Conservation (phyloP, 2,797 vertebrate species). For the Rhincodon typus region DNA sequence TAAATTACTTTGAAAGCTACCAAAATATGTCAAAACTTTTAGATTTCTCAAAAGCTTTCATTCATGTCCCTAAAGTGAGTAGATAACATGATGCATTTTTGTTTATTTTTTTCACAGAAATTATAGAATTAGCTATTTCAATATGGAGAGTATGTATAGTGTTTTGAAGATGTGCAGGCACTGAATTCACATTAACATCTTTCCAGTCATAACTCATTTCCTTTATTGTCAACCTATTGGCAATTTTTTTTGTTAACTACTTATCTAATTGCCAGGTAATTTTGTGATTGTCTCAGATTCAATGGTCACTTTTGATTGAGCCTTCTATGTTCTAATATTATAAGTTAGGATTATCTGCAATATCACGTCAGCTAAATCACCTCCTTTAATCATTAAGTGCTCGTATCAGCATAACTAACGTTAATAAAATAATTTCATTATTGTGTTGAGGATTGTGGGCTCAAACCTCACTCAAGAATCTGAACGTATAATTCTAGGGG, state of each 20-base stretch:
- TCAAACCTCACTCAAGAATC: background rate
- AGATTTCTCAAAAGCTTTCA: background rate
- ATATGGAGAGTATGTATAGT: background rate
- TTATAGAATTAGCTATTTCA: background rate
- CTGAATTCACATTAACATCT: background rate
- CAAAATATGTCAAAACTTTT: background rate
- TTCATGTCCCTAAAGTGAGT: background rate
- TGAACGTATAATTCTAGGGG: background rate
- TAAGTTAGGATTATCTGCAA: background rate
- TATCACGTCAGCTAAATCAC: background rate
- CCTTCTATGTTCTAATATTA: background rate
- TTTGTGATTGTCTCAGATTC: background rate
- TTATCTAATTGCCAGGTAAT: background rate
- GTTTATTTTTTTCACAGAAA: background rate
- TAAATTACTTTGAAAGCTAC: background rate
- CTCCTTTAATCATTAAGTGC: background rate
- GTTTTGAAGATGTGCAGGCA: background rate
- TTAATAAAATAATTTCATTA: background rate
- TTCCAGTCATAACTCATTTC: background rate
- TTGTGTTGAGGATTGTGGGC: background rate
- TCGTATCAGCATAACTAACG: background rate
- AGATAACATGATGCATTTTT: background rate
- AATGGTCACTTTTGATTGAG: background rate
- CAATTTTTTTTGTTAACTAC: background rate
- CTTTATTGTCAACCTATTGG: background rate